Conservation (phyloP, 2,888 invertebrate genomes). For the Eupithecia tripunctaria region DNA sequence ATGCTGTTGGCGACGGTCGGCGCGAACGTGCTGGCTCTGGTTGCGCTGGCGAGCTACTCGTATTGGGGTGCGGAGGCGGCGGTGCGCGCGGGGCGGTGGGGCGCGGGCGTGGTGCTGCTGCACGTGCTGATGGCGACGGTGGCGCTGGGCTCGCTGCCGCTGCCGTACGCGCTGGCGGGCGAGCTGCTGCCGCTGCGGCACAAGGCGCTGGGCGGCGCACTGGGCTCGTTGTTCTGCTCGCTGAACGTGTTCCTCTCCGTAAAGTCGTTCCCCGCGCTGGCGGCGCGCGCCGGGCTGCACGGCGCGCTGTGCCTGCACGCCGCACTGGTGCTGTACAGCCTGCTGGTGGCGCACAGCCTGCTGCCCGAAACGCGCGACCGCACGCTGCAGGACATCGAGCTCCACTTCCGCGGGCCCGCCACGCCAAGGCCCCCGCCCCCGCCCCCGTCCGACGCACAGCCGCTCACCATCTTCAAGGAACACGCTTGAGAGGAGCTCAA, state of each 20-base stretch:
- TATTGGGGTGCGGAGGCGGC: slow-evolving; percentile 46
- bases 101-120: slow-evolving; percentile 71
- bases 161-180: slow-evolving; percentile 88
- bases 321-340: slow-evolving; percentile 75
- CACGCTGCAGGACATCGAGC: slow-evolving; percentile 78
- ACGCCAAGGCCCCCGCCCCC: background rate
- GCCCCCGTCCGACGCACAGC: background rate
- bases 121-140: slow-evolving; percentile 83
- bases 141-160: slow-evolving; percentile 83
- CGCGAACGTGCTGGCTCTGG: slow-evolving; percentile 64
- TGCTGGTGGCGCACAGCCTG: slow-evolving; percentile 71
- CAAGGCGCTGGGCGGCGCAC: slow-evolving; percentile 85
- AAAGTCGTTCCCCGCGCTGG: slow-evolving; percentile 84
- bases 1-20: slow-evolving; percentile 45
- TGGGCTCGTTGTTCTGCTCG: slow-evolving; percentile 71
- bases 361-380: slow-evolving; percentile 87
- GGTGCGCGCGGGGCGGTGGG: slow-evolving; percentile 62
- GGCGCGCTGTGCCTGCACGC: slow-evolving; percentile 85
- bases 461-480: background rate
- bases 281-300: slow-evolving; percentile 74
- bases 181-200: slow-evolving; percentile 86
- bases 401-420: slow-evolving; percentile 67
- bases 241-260: slow-evolving; percentile 76
- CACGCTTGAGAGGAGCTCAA: too few species aligned
- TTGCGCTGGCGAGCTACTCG: slow-evolving; percentile 62